Conservation (phyloP, 2,113 vertebrate species). For the Holacanthus passer region DNA sequence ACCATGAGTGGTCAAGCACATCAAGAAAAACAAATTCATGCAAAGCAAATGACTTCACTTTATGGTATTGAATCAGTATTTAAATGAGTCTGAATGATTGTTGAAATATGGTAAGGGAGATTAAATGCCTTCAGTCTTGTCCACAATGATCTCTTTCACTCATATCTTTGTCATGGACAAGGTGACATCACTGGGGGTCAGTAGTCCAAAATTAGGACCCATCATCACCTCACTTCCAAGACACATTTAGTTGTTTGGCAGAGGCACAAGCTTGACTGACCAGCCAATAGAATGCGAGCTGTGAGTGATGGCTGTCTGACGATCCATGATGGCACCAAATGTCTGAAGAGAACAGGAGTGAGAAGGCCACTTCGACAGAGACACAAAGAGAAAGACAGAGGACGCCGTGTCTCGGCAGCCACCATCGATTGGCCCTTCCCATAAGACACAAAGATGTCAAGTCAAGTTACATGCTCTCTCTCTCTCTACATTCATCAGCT, state of each 20-base stretch:
- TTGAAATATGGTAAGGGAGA: no score
- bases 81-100: no score
- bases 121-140: no score
- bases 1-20: background rate
- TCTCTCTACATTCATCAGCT: background rate
- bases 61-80: no score
- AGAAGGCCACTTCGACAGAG: background rate
- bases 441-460: slow-evolving; percentile 25
- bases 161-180: background rate
- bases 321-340: slow-evolving; percentile 22
- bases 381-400: background rate
- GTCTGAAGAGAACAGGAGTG: background rate
- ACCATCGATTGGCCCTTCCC: slow-evolving; percentile 23
- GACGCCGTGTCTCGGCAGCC: background rate
- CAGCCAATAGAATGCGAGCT: slow-evolving; percentile 21
- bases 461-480: background rate
- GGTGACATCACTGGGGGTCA: background rate
- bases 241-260: slow-evolving; percentile 24
- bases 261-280: slow-evolving; percentile 26
- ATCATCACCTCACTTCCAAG: background rate
- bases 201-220: background rate
- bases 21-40: slow-evolving; percentile 9
- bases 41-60: background rate
- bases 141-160: background rate
- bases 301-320: slow-evolving; percentile 29